phyloP scores from a whole-genome alignment of 2,888 invertebrate species.

The Diaperis boleti region DNA sequence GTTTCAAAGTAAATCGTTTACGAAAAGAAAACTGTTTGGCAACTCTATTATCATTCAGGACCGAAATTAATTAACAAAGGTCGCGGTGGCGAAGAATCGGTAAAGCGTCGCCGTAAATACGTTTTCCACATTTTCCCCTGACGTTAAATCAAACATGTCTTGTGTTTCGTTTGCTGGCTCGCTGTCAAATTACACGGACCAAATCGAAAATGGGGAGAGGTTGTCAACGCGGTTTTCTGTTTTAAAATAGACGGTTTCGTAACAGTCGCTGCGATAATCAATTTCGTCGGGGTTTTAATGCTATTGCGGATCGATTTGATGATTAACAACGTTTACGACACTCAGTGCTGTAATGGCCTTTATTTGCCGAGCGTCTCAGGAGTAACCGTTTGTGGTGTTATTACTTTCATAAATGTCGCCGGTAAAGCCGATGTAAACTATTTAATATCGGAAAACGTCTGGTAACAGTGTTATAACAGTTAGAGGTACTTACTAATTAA shows the following conservation, averaged over 20 bases:
- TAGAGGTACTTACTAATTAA: no score
- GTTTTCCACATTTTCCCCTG: no score
- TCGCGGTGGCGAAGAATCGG: not conserved
- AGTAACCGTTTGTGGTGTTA: no score
- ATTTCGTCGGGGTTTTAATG: no score
- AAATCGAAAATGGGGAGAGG: slow-evolving; percentile 8
- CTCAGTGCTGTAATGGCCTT: no score
- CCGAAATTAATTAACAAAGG: not conserved
- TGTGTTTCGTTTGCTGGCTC: slow-evolving; percentile 28
- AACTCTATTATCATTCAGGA: not conserved
- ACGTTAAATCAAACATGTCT: slow-evolving; percentile 32
- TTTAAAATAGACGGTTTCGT: slow-evolving; percentile 10
- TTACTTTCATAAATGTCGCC: no score
- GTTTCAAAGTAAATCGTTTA: slow-evolving; percentile 19
- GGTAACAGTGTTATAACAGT: no score
- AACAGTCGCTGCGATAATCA: not conserved
- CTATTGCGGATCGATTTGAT: no score
- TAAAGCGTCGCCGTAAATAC: slow-evolving; percentile 13
- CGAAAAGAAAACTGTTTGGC: slow-evolving; percentile 20
- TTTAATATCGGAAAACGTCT: no score
- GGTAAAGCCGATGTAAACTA: no score
- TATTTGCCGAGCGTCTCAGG: no score
- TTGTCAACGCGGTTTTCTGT: slow-evolving; percentile 9
- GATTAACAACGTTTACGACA: no score
- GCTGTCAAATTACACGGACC: slow-evolving; percentile 25